Evolutionary conservation across 64 coral and sea anemone genomes (phyloP).

Genomic region (Actinia equina): DNA sequence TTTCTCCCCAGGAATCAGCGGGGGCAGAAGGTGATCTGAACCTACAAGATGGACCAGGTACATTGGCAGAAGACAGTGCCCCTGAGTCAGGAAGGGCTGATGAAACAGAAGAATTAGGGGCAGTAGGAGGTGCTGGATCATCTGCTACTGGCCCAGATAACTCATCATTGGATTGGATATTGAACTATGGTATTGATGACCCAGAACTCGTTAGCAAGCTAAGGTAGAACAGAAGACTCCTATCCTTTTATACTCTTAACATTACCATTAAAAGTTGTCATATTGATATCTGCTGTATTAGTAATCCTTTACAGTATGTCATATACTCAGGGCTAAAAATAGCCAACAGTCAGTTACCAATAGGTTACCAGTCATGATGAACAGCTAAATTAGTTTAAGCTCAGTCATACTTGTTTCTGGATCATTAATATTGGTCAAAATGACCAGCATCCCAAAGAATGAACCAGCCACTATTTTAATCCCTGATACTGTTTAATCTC

Average conservation of each 20-base stretch:
- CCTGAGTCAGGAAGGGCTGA: constrained; percentile 42
- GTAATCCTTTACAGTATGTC: no score
- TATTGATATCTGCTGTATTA: background rate
- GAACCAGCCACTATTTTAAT: no score
- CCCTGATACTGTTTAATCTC: background rate
- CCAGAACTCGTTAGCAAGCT: constrained; percentile 83
- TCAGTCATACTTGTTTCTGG: no score
- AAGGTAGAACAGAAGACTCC: constrained; percentile 41
- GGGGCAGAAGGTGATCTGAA: background rate
- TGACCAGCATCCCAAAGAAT: no score
- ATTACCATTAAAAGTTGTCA: background rate
- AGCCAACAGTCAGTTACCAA: no score
- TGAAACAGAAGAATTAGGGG: constrained; percentile 42
- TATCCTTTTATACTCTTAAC: no score
- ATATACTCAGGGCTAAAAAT: no score
- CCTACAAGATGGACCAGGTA: background rate
- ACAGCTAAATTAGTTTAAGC: no score
- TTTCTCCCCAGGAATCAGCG: background rate
- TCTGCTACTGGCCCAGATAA: constrained; percentile 20
- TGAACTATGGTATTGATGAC: constrained; percentile 93
- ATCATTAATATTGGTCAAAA: background rate
- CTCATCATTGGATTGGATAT: constrained; percentile 81
- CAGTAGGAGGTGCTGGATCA: constrained; percentile 12
- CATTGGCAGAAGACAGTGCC: constrained; percentile 32
- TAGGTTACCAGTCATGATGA: no score